phyloP scores from a whole-genome alignment of 2,888 invertebrate genomes.

The Rhagonycha lutea region DNA sequence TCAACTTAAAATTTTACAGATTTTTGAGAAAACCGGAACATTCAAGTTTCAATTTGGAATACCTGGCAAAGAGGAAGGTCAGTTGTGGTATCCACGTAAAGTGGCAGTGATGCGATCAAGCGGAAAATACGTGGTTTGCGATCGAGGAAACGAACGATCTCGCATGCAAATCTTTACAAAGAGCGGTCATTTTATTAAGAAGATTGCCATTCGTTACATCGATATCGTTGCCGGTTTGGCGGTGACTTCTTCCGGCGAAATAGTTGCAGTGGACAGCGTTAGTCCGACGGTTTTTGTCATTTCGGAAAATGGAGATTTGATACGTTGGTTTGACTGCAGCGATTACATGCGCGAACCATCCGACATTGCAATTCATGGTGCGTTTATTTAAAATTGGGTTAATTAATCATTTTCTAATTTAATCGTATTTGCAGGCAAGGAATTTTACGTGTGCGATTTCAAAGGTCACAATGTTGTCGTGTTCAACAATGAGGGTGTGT shows the following conservation, averaged over 20 bases:
- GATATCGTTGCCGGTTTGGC: conserved; percentile 94
- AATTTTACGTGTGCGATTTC: conserved; percentile 96
- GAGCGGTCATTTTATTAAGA: conserved; percentile 93
- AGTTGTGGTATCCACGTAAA: conserved; percentile 96
- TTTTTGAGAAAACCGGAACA: conserved; percentile 92
- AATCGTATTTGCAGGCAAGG: conserved; percentile 66
- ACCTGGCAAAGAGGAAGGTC: conserved; percentile 94
- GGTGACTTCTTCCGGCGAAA: conserved; percentile 88
- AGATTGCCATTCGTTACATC: conserved; percentile 88
- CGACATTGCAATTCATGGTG: conserved; percentile 93
- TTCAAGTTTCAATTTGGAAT: conserved; percentile 94
- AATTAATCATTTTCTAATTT: neutral
- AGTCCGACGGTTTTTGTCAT: conserved; percentile 96
- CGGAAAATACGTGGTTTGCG: conserved; percentile 95
- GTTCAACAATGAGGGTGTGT: conserved; percentile 90
- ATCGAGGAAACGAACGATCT: conserved; percentile 93
- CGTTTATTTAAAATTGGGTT: conserved; percentile 29
- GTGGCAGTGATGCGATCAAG: conserved; percentile 88
- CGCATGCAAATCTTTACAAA: conserved; percentile 98
- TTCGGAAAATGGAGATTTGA: conserved; percentile 87
- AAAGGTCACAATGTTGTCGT: conserved; percentile 98
- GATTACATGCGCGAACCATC: conserved; percentile 98
- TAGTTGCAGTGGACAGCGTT: conserved; percentile 96
- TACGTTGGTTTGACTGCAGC: conserved; percentile 97
- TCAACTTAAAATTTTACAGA: conserved; percentile 57